A percentile compares a stretch with the other conserved stretches of the same genome.
Evolutionary conservation across 2,888 invertebrate genomes (phyloP).

Genomic region (Arctia plantaginis): DNA sequence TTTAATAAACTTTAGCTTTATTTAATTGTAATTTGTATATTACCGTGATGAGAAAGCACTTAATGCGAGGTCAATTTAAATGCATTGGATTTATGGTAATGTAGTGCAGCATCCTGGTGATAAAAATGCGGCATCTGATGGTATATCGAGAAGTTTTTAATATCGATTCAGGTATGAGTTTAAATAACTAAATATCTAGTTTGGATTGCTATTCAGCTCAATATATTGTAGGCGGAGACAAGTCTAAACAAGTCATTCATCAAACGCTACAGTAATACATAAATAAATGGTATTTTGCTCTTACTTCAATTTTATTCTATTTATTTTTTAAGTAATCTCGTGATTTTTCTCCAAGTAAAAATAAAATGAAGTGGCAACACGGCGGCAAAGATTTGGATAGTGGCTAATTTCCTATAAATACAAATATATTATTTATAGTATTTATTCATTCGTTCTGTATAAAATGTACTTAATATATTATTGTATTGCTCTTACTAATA

Average conservation of each 20-base stretch:
- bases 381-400: not conserved
- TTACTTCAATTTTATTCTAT: constrained; percentile 8
- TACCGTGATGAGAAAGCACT: not conserved
- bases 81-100: not conserved
- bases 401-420: not conserved
- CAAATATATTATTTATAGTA: not conserved
- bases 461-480: too few relatives aligned
- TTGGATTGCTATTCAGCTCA: not conserved
- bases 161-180: not conserved
- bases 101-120: not conserved
- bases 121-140: not conserved
- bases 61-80: not conserved
- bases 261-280: constrained; percentile 5
- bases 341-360: not conserved
- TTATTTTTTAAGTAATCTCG: constrained; percentile 5
- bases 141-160: not conserved
- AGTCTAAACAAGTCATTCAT: constrained; percentile 3
- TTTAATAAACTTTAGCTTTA: constrained; percentile 4
- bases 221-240: not conserved
- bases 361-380: not conserved
- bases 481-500: too few relatives aligned
- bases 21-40: not conserved
- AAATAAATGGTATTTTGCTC: constrained; percentile 10
- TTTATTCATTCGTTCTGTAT: not conserved
- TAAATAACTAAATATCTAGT: not conserved